Base-by-base conservation (phyloP, 2,888 invertebrate genomes). In the Agrotis segetum region DNA sequence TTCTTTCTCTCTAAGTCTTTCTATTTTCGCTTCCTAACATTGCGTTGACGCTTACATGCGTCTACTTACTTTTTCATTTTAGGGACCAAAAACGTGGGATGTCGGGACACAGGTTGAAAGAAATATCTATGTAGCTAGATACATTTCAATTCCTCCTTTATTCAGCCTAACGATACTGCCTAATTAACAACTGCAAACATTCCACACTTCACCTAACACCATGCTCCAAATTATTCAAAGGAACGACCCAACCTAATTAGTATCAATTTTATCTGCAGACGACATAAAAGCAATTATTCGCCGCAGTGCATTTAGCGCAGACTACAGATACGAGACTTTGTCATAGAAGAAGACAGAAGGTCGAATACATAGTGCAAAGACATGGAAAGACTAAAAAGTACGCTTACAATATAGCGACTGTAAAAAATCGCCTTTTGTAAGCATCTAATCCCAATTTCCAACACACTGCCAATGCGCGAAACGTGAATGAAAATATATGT, bases 231-330 rank as follows among this genome's bases (percentile, higher is more conserved):
- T 80, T 65, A 82, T 63, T 71, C 65, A 75, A 69, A 79, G 59
- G 34, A 69, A 72, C 49, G 64, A 55, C 49, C 52, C 52, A 56
- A 24, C 56, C 71, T 75, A 84, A 82, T 84, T 84, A 82, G 80
- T 74, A 74, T 79, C 62, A 72, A 79, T 82, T 82, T 80, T 75
- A 71, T 77, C 67, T 75, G 77, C 68, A 71, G 72, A 71, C 61
- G 83, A 68, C 71, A 69, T 76, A 60, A 75, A 72, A 85, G 75
- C 75, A 75, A 83, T 84, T 82, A 77, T 71, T 82, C 67, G 67
- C 83, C 81, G 73, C 85, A 83, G 65, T 83, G 78, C 81, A 83
- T 81, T 81, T 77, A 73, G 83, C 74, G 67, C 67, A 77, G 72
- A 53, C 65, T 74, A 80, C 62, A 70, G 72, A 74, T 74, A 83